Percentiles rank a stretch among this genome's conserved stretches.
Evolutionary conservation across 2,113 vertebrate species (phyloP).

Genomic region (Colaptes auratus): DNA sequence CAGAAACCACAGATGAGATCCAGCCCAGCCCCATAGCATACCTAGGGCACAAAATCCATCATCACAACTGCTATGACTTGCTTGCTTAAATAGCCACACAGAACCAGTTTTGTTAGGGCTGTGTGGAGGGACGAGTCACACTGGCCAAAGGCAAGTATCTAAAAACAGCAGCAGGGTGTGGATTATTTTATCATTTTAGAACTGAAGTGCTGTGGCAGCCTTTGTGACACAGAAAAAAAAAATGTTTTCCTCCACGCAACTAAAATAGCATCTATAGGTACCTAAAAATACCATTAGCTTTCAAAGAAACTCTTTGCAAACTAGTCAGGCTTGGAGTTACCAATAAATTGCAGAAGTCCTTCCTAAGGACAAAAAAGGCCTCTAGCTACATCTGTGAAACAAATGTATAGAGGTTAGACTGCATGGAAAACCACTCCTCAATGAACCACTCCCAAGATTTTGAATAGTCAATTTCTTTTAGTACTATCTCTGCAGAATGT

Average conservation of each 20-base stretch:
- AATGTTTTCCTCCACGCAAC: neutral
- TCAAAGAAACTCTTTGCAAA: neutral
- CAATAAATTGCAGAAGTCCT: neutral
- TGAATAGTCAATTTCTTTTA: neutral
- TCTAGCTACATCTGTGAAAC: neutral
- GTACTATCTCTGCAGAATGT: neutral
- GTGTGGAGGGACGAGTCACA: neutral
- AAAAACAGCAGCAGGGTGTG: conserved; percentile 35
- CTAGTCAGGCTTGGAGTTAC: neutral
- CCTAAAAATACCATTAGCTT: neutral
- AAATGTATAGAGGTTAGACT: neutral
- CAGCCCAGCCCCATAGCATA: neutral
- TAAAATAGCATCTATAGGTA: neutral
- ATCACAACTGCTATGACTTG: neutral
- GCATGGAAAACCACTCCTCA: neutral
- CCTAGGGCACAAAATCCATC: neutral
- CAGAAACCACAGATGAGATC: neutral
- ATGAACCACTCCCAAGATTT: neutral
- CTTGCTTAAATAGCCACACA: neutral
- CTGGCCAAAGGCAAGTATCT: neutral
- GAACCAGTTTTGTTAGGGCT: conserved; percentile 39
- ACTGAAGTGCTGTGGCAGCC: neutral
- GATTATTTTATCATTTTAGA: conserved; percentile 19
- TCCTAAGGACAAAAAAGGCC: neutral
- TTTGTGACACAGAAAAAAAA: neutral